Conservation (phyloP, 2,113 vertebrate genomes). For the Upupa epops region DNA sequence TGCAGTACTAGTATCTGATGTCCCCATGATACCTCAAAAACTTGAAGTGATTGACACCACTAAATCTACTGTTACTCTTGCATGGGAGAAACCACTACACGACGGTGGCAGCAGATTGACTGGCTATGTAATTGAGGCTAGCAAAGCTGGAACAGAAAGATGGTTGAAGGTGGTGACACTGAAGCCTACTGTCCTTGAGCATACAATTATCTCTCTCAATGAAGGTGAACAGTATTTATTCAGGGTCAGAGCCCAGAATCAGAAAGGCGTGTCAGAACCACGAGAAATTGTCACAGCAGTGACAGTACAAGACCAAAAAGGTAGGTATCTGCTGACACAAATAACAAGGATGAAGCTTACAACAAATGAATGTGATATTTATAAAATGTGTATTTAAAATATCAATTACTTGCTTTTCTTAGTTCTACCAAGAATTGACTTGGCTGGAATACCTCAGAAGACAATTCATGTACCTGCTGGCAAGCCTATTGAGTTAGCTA, state of each 20-base stretch:
- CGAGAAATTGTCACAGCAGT: conserved; percentile 90
- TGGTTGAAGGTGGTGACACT: conserved; percentile 96
- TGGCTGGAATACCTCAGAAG: conserved; percentile 91
- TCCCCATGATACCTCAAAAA: conserved; percentile 88
- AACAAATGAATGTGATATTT: not conserved
- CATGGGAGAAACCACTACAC: conserved; percentile 97
- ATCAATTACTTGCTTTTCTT: conserved; percentile 29
- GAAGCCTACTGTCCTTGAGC: conserved; percentile 87
- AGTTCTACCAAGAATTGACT: conserved; percentile 92
- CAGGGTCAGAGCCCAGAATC: conserved; percentile 91
- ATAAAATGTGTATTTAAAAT: not conserved
- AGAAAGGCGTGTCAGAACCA: conserved; percentile 89
- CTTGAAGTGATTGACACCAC: conserved; percentile 91
- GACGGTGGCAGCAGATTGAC: conserved; percentile 94
- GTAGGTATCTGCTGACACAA: conserved; percentile 69
- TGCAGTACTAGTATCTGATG: conserved; percentile 89
- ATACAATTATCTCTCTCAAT: conserved; percentile 92
- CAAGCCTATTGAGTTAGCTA: conserved; percentile 87
- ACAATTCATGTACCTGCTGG: conserved; percentile 89
- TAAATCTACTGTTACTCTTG: conserved; percentile 89
- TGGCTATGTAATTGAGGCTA: conserved; percentile 92
- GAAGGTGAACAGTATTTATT: conserved; percentile 95
- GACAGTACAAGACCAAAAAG: conserved; percentile 92
- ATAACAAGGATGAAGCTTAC: not conserved
- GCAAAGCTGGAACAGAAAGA: conserved; percentile 91